Evolutionary conservation across 1,140 invertebrate species (phyloP), one percentile per base, ranked within the genome.

Genomic region (Neomicropteryx cornuta): DNA sequence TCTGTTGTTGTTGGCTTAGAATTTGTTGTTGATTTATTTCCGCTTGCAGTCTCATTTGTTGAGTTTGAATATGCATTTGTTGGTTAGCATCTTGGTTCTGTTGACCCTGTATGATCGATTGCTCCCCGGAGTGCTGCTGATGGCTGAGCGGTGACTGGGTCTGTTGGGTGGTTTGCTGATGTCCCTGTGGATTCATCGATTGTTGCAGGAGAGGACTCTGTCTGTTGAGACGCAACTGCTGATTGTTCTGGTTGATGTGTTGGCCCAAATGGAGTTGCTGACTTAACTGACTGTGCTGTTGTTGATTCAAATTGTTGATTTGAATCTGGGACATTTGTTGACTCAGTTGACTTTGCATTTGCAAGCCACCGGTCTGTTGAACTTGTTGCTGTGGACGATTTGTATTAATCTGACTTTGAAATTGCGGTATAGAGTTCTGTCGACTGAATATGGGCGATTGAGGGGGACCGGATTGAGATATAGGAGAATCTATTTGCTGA

Each of bases 11-110:
- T 27, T 70, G 63, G 55, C 62, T 60, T 10, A 60, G 61, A 1
- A 56, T 58, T 37, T 63, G 60, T 40, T 64, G 62, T 8, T 55
- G 58, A 33, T 65, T 60, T 34, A 60, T 51, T 31, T 61, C 70
- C 18, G 61, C 61, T 47, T 72, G 66, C 19, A 66, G 42, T 28
- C 70, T 69, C n/a, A 67, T 62, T 22, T 66, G 60, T 39, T 72
- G 70, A 32, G 68, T 70, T 45, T 75, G 70, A 36, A 65, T 53
- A 34, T 64, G 60, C 24, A 49, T 44, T 23, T 57, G 49, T 40
- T 63, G 57, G 36, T 52, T 42, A 28, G 38, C n/a, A 18, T 34
- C 5, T 33, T 44, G 36, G 18, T 45, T 41, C 14, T 34, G 41
- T 16, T 43, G 47, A n/a, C 21, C 32, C 34, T 34, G 38, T 53